phyloP scores from a whole-genome alignment of 2,888 invertebrate species.

The Andrena trimmerana region DNA sequence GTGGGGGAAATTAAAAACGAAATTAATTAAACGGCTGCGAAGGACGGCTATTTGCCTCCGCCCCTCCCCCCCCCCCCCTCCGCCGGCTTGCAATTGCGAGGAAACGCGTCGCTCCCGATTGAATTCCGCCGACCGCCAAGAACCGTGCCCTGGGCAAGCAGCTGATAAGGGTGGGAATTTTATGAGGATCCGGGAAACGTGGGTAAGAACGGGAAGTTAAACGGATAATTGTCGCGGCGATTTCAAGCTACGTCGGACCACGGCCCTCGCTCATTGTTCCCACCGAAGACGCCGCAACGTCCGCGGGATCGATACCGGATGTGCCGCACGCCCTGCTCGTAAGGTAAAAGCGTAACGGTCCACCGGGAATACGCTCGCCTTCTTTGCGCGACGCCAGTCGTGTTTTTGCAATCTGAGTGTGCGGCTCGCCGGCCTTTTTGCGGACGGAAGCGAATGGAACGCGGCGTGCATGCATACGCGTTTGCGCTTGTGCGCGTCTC shows the following conservation, averaged over 20 bases:
- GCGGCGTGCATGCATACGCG: conserved; percentile 7
- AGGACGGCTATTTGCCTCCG: conserved; percentile 38
- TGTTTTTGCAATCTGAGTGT: conserved; percentile 10
- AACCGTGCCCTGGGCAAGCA: no score
- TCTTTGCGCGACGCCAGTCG: conserved; percentile 2
- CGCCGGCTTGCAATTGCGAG: conserved; percentile 13
- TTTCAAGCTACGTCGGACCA: background rate
- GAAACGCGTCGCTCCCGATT: conserved; percentile 8
- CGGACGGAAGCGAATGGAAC: conserved; percentile 9
- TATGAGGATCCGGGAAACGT: no score
- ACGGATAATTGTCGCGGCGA: background rate
- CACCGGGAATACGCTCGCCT: background rate
- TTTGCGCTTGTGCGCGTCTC: conserved; percentile 31
- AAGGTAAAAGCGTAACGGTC: background rate
- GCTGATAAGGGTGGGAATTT: background rate
- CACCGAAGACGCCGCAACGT: background rate
- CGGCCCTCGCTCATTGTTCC: background rate
- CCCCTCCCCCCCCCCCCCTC: background rate
- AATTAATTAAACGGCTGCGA: conserved; percentile 65
- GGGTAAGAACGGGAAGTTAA: background rate
- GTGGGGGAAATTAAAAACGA: conserved; percentile 68
- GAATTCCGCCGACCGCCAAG: conserved; percentile 19
- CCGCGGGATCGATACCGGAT: background rate
- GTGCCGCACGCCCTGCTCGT: background rate
- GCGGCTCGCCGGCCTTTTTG: conserved; percentile 11